Evolutionary conservation across 92 coral and sea anemone species (phyloP), one percentile per base, ranked within the genome.

Genomic region (Metridium senile): DNA sequence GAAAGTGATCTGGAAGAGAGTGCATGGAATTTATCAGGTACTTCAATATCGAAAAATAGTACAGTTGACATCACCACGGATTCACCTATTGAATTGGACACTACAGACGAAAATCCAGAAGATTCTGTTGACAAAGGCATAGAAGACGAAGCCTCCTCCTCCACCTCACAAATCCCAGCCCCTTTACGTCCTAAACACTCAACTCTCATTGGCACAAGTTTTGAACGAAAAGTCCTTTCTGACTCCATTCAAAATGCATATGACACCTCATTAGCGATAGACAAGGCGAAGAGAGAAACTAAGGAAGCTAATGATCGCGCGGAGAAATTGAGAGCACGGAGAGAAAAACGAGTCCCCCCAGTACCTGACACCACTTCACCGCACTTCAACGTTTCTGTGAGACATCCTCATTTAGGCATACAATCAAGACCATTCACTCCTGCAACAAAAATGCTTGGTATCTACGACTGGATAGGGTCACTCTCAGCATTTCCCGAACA

Each of bases 381-480:
- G 58, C 83, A 61, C 47, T 34, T 77, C 56, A 77, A 29, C 27
- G 51, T 83, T 16, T 83, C 77, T 17, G 87, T 67, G 11, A 31
- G 87, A 20, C 83, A 83, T 51, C 84, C 77, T 13, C 22, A 67
- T 77, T 72, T 83, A 61, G 83, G 87, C 2, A 67, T 66, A 21
- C n/a, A 65, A 9, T 77, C 69, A 26, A 83, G 87, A 66, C 62
- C 76, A 58, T 45, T 45, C 51, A 45, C 51, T 45, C 51, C 51
- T 45, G 51, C 9, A 7, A 45, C 51, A 16, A 84, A 58, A 56
- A 27, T 75, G 20, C 13, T 51, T 27, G 83, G 67, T 34, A 47
- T 77, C 33, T 84, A 84, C 63, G 82, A 84, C 32, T 78, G 82
- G 82, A 73, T 77, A 52, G 88, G 88, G 13, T 84, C 88, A 27